Conservation (phyloP, 2,113 vertebrate genomes). For the Rafetus swinhoei region DNA sequence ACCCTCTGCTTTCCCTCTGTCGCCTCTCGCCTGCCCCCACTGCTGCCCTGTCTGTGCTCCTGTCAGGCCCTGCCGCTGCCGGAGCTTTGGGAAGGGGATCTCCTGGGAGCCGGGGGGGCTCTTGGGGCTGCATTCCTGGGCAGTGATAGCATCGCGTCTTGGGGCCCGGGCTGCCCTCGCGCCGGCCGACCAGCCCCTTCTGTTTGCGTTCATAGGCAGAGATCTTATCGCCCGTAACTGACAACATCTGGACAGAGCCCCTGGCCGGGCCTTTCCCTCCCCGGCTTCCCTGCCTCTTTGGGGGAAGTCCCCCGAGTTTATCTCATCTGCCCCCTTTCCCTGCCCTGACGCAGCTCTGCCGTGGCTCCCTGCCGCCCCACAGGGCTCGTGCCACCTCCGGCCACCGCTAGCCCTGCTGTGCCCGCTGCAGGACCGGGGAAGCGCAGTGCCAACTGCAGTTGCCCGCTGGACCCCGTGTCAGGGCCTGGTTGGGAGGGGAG, state of each 20-base stretch:
- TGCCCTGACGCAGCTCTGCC: background rate
- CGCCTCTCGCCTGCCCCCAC: too few relatives aligned
- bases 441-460: background rate
- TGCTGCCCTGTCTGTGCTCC: background rate
- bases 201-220: constrained; percentile 5
- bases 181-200: background rate
- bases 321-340: too few relatives aligned
- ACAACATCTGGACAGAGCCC: constrained; percentile 35
- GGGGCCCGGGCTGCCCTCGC: background rate
- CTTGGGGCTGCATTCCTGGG: background rate
- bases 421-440: background rate
- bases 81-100: background rate
- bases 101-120: background rate
- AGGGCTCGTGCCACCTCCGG: too few relatives aligned
- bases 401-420: background rate
- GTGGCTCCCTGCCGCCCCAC: background rate
- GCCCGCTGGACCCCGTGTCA: background rate
- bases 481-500: background rate
- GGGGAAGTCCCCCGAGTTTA: too few relatives aligned
- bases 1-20: too few relatives aligned
- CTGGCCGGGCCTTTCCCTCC: background rate
- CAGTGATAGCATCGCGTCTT: background rate
- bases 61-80: background rate
- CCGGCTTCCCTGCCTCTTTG: background rate
- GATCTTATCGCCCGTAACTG: constrained; percentile 20